A percentile compares a stretch with the other conserved stretches of the same genome.
Conservation (phyloP, 2,113 vertebrate genomes). For the Ammodramus savannarum region DNA sequence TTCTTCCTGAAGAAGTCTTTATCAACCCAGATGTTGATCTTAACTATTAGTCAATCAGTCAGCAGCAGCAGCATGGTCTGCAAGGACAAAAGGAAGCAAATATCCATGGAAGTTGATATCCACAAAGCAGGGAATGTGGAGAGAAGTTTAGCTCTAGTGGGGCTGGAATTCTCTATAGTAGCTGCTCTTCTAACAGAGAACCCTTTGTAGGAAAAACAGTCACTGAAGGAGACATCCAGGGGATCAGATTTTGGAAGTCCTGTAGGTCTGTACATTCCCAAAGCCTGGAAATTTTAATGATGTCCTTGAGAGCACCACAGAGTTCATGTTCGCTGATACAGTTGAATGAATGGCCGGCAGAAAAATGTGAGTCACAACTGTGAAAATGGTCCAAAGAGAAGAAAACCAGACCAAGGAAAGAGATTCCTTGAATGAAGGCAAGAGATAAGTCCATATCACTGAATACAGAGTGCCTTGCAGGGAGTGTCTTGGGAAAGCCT, state of each 20-base stretch:
- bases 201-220: not conserved
- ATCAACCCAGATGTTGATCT: not conserved
- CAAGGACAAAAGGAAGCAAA: not conserved
- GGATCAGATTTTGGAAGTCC: not conserved
- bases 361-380: not conserved
- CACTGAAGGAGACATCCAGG: not conserved
- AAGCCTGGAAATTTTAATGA: not conserved
- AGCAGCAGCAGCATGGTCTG: not conserved
- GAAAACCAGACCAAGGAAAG: not conserved
- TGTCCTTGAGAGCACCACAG: not conserved
- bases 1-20: not conserved
- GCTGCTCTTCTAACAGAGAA: not conserved
- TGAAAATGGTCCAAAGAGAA: not conserved
- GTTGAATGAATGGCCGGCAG: not conserved
- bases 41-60: not conserved
- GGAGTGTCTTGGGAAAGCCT: not conserved
- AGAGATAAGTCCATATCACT: fast-evolving
- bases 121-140: not conserved
- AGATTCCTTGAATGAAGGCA: not conserved
- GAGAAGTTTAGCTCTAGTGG: not conserved
- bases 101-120: not conserved
- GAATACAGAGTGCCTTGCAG: not conserved
- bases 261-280: not conserved
- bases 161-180: not conserved
- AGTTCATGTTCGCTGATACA: not conserved